Evolutionary conservation across 2,888 invertebrate genomes (phyloP), one percentile per base, ranked within the genome.

Genomic region (Acanthosepion esculentum): DNA sequence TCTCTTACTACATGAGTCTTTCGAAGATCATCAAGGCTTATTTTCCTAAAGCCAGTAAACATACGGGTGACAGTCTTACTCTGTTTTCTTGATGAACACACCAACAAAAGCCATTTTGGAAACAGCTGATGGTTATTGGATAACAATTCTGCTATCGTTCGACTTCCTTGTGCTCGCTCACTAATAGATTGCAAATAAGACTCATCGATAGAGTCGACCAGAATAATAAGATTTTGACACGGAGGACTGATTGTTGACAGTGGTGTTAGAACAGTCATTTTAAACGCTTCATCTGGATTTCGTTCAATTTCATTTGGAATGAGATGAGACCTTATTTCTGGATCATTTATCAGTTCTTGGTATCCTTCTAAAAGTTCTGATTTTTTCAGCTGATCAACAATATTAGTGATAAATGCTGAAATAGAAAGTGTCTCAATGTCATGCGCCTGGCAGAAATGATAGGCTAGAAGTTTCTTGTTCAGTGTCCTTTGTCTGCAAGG

Each of bases 121-220:
- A 99, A 98, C 94, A 99, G 97, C 96, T 99, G 99, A 97, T 99
- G 99, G 97, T 99, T 99, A 95, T 98, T 98, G 1, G 99, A 98
- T 53, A 99, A 98, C 41, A 99, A 98, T 96, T 99, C 98, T 0
- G 97, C 97, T 64, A 97, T 97, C 33, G 97, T 97, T 93, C 96
- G 96, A 95, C 97, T 97, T n/a, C 96, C 96, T 92, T 41, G 92
- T 92, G 96, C 96, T 59, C 96, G 95, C 53, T 96, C 96, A 95
- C 95, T 96, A 26, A 96, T 95, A 10, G 96, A 95, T 95, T 97
- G 96, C 91, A 97, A 95, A 95, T 97, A 97, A 10, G 97, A 97
- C 97, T 99, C 99, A 97, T 99, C 99, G 48, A 99, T 98, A 0
- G 99, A 99, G 97, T 99, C 99, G 1, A 99, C 99, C 48, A 99